phyloP scores from a whole-genome alignment of 92 coral and sea anemone genomes.

The Chrysogorgia sp. region DNA sequence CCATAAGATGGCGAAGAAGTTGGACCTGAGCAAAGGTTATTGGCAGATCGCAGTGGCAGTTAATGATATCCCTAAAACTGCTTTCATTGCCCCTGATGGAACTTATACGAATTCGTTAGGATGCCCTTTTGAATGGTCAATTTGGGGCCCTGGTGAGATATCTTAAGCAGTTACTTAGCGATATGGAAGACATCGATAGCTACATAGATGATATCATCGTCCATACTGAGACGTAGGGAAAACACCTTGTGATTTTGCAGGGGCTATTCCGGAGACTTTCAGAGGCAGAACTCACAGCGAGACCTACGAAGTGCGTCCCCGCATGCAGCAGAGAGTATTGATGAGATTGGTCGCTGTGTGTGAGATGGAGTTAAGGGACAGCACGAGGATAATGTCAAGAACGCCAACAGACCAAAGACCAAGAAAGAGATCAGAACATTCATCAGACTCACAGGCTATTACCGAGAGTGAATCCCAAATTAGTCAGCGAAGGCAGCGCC shows the following conservation, averaged over 20 bases:
- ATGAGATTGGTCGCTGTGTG: slow-evolving; percentile 43
- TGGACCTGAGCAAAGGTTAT: slow-evolving; percentile 47
- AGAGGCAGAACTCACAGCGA: slow-evolving; percentile 3
- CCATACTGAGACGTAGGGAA: slow-evolving; percentile 40
- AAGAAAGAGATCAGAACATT: slow-evolving; percentile 60
- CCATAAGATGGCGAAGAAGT: slow-evolving; percentile 9
- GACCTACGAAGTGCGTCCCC: slow-evolving; percentile 33
- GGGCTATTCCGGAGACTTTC: background rate
- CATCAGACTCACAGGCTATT: slow-evolving; percentile 54
- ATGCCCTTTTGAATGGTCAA: slow-evolving; percentile 52
- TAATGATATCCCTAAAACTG: slow-evolving; percentile 36
- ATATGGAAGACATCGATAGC: slow-evolving; percentile 27
- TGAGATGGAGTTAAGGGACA: slow-evolving; percentile 20
- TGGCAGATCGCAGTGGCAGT: slow-evolving; percentile 45
- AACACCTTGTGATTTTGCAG: slow-evolving; percentile 7
- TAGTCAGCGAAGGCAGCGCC: slow-evolving; percentile 50
- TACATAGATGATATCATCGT: slow-evolving; percentile 40
- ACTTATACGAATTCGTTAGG: slow-evolving; percentile 8
- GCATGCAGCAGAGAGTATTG: slow-evolving; percentile 11
- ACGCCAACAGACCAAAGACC: slow-evolving; percentile 24
- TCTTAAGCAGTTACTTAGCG: slow-evolving; percentile 48
- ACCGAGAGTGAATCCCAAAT: slow-evolving; percentile 62
- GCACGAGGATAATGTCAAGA: slow-evolving; percentile 30
- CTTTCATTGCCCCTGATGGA: slow-evolving; percentile 44
- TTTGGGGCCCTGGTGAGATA: slow-evolving; percentile 40